Percentiles rank a stretch among this genome's conserved stretches.
Conservation (phyloP, 2,888 invertebrate species). For the Clostera curtula region DNA sequence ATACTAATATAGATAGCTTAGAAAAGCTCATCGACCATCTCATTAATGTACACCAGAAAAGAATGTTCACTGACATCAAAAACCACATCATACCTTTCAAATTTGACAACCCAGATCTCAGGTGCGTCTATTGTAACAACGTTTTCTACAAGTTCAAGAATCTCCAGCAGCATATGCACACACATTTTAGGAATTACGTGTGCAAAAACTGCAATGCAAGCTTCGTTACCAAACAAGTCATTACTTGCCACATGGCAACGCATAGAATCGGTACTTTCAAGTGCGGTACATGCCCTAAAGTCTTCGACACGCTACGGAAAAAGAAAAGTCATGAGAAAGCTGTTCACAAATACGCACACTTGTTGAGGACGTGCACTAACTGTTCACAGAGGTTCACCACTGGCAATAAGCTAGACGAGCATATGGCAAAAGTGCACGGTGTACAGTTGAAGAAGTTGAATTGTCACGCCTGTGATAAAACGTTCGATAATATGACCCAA, state of each 20-base stretch:
- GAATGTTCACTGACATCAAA: conserved; percentile 19
- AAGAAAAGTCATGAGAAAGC: conserved; percentile 56
- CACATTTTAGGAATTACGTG: conserved; percentile 47
- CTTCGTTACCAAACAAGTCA: conserved; percentile 41
- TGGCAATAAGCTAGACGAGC: background rate
- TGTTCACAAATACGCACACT: conserved; percentile 40
- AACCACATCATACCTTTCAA: conserved; percentile 24
- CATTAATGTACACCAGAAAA: conserved; percentile 16
- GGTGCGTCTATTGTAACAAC: conserved; percentile 17
- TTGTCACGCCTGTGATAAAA: background rate
- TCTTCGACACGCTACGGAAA: conserved; percentile 59
- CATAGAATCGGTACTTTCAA: conserved; percentile 44
- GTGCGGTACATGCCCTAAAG: conserved; percentile 54
- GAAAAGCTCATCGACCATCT: conserved; percentile 21
- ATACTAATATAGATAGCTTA: conserved; percentile 13
- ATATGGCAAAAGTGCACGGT: background rate
- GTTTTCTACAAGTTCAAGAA: conserved; percentile 23
- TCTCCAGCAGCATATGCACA: conserved; percentile 52
- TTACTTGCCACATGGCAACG: conserved; percentile 37
- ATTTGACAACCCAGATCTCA: conserved; percentile 14
- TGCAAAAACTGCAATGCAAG: conserved; percentile 49
- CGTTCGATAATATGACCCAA: background rate
- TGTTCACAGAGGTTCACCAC: background rate
- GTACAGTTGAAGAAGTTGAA: background rate
- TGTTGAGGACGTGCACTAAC: conserved; percentile 16